Evolutionary conservation across 2,113 vertebrate species (phyloP), one percentile per base, ranked within the genome.

Genomic region (Nycticryphes semicollaris): DNA sequence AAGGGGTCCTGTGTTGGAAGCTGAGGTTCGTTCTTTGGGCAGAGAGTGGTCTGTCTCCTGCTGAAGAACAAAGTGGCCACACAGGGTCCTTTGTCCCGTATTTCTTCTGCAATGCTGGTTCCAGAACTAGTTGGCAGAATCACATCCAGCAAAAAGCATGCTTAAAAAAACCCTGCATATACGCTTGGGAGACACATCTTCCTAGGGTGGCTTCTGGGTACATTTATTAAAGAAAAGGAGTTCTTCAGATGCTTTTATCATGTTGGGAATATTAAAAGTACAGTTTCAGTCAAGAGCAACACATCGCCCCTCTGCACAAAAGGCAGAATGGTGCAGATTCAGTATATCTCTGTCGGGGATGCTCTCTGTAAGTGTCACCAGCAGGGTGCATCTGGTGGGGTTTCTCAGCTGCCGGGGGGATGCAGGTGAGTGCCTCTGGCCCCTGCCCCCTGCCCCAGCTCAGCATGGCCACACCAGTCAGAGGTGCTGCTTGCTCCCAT

Each of bases 1-100:
- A 27, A 27, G 0, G 4, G 35, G 35, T 6, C 53, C 51, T 5
- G 20, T 0, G 0, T 5, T 2, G 3, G 73, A 50, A 12, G 43
- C 69, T 43, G 22, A 33, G 88, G 25, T 22, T 64, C 3, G 4
- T 21, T 79, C 30, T 33, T 82, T 0, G 4, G 37, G 45, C 17
- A 24, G 39, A 5, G n/a, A 50, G 33, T 35, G 47, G n/a, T 24
- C 9, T 39, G 8, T 15, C 24, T 73, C 45, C 79, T 2, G 2
- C 30, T 41, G 35, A 33, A 54, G 73, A 78, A 11, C 23, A 41
- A 66, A 69, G 37, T 4, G 15, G 12, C 23, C 31, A 25, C 1
- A 3, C 70, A 68, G 39, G 41, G 37, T 75, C 25, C 43, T 56
- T 84, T 72, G 35, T 18, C 30, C 43, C 35, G 5, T 10, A 24